Evolutionary conservation across 2,113 vertebrate species (phyloP), one percentile per base, ranked within the genome.

Genomic region (Mustela nigripes): DNA sequence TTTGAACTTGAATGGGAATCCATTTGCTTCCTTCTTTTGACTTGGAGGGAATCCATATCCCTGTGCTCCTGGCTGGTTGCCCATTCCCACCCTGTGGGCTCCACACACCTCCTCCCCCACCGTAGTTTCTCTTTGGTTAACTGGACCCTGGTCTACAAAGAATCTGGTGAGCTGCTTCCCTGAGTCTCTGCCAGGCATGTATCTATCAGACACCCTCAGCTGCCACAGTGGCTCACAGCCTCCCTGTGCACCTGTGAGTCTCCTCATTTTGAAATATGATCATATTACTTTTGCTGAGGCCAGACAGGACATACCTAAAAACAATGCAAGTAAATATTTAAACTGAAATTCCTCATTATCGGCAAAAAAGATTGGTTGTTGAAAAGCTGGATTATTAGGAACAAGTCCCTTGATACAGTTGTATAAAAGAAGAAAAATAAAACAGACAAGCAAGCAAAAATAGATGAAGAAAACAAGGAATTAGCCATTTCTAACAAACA

Each of bases 261-360:
- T 93, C 74, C 45, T 63, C 48, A 45, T 36, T 80, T 90, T 90
- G 81, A 96, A 95, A 89, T 73, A 83, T 4, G 36, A 84, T 81
- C 28, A 0, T 67, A 24, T 31, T 82, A 45, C 71, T 65, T 96
- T 56, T 16, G 5, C 67, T 21, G 80, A 92, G 22, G 36, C 42
- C 45, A 60, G 7, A 26, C 16, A 1, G 6, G 12, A 79, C 12
- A 11, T 87, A 84, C 19, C 81, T 81, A 36, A 86, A 96, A 67
- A 48, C 92, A 69, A 91, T 60, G 33, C 58, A 58, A 45, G 80
- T 83, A 93, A 95, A 96, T 86, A 73, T 78, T 95, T 81, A 84
- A 98, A 42, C 18, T n/a, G 42, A 71, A 81, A 93, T 16, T 36
- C 88, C 39, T 91, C 69, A 21, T 81, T 69, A 60, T 39, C 53